A percentile compares a stretch with the other conserved stretches of the same genome.
Conservation (phyloP, 2,797 vertebrate genomes). For the Halcyon badia region DNA sequence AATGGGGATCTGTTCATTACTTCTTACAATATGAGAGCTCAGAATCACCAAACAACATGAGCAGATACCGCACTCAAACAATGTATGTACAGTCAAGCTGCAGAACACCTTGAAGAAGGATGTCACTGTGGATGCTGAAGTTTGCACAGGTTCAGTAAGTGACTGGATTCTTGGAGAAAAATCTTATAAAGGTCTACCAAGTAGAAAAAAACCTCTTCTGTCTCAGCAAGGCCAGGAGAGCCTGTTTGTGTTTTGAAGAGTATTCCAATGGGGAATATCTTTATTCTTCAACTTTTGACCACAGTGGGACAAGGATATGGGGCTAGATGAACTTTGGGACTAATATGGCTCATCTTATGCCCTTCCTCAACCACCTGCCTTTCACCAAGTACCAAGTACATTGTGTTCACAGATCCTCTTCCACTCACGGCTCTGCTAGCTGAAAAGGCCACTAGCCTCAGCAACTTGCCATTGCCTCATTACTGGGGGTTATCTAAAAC, state of each 20-base stretch:
- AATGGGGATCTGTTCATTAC: neutral
- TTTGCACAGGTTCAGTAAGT: neutral
- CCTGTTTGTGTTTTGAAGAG: neutral
- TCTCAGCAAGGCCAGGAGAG: neutral
- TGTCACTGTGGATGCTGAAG: neutral
- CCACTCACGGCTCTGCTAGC: neutral
- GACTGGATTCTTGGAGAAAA: neutral
- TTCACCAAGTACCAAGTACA: neutral
- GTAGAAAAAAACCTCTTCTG: neutral
- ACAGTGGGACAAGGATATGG: neutral
- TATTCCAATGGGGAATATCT: neutral
- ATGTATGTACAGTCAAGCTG: neutral
- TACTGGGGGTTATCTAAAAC: neutral
- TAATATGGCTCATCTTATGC: neutral
- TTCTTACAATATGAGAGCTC: neutral
- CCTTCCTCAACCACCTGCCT: neutral
- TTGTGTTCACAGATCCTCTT: neutral
- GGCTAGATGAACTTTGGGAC: neutral
- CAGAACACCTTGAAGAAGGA: neutral
- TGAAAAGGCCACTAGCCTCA: neutral
- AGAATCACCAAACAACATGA: neutral
- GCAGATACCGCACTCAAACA: neutral
- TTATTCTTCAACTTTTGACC: neutral
- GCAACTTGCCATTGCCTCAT: neutral
- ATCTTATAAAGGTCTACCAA: neutral